Percentiles rank a stretch among this genome's conserved stretches.
phyloP scores from a whole-genome alignment of 2,888 invertebrate genomes.

The Tubulanus polymorphus region DNA sequence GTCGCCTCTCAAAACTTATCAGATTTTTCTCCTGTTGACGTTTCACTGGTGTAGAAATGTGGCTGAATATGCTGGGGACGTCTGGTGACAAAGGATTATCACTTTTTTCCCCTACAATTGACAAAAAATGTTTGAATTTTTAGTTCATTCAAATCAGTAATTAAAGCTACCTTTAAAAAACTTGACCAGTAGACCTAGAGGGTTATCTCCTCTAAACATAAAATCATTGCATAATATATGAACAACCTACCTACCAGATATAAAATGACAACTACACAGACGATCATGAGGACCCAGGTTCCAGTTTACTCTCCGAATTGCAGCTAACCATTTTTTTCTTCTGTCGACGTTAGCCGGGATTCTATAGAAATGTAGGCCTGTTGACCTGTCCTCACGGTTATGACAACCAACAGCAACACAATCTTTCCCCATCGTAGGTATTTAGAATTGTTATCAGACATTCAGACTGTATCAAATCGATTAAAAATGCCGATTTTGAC shows the following conservation, averaged over 20 bases:
- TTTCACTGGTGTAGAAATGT: not conserved
- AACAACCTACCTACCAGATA: not conserved
- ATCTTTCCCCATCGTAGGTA: not conserved
- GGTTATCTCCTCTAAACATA: too few relatives aligned
- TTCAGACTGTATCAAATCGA: not conserved
- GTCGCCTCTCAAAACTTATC: not conserved
- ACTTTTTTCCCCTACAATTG: not conserved
- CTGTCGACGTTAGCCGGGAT: not conserved
- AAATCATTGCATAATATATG: too few relatives aligned
- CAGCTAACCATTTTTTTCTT: not conserved
- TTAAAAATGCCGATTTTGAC: not conserved
- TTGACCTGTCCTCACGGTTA: not conserved
- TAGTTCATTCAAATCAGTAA: not conserved
- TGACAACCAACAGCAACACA: not conserved
- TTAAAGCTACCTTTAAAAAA: too few relatives aligned
- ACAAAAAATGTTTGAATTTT: not conserved
- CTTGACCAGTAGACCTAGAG: too few relatives aligned
- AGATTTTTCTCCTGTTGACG: not conserved
- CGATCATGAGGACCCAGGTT: too few relatives aligned
- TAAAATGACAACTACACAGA: not conserved
- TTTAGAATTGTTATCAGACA: not conserved
- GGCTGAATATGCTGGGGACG: not conserved
- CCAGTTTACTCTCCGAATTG: too few relatives aligned
- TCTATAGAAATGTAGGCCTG: not conserved
- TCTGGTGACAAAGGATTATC: not conserved